Base-by-base conservation (phyloP, 2,888 invertebrate genomes). In the Pasiphila rectangulata region DNA sequence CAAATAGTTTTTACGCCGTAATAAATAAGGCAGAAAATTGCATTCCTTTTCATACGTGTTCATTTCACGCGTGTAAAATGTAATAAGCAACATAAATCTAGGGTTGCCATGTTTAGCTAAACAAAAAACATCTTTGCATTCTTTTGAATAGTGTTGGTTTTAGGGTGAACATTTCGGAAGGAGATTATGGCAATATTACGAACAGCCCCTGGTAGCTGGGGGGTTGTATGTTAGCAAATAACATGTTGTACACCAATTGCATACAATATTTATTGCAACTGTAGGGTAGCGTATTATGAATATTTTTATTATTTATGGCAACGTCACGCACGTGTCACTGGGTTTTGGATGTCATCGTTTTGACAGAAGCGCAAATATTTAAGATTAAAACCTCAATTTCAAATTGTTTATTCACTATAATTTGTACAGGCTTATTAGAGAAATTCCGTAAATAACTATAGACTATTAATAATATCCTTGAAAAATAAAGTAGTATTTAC, bases 1-100 rank as follows among this genome's bases (percentile, higher is more conserved):
- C 64, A 64, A 67, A 79, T 75, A 74, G 75, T 72, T 75, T 67
- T 65, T 77, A 72, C 63, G 58, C 50, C 55, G 41, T 63, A 60
- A 60, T 64, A 58, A 64, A 79, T 83, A 84, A 72, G 76, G 82
- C 72, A 63, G 67, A 64, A 69, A 80, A 81, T 84, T 68, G 77
- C 72, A 70, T 77, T 73, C 69, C 64, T 69, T 68, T 68, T 69
- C 51, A 64, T 63, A 65, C 71, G 63, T 73, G 77, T 73, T 81
- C 77, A 81, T 81, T 84, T 82, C 82, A 79, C 79, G 83, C 79
- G 78, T 75, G 75, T 79, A 81, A 83, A 84, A 84, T 81, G 77
- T 83, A 82, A 84, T 84, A 84, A 84, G 81, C 73, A 74, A 75
- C 72, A 82, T 83, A 84, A 84, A 85, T 86, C 77, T 74, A 71